Percentiles rank a stretch among this genome's conserved stretches.
Evolutionary conservation across 2,113 vertebrate species (phyloP).

Genomic region (Elanoides forficatus): DNA sequence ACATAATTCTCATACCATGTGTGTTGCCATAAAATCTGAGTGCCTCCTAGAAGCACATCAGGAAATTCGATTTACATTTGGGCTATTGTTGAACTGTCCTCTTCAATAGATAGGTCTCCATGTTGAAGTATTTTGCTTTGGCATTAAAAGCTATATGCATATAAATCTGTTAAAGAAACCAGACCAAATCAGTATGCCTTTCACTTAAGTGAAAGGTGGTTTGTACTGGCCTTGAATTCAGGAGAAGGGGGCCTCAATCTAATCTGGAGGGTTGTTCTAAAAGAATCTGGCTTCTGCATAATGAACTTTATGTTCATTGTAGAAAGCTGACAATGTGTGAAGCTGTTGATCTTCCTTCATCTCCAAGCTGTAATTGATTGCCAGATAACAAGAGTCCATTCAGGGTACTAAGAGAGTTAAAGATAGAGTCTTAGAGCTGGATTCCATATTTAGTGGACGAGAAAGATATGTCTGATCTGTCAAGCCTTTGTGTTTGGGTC

Average conservation of each 20-base stretch:
- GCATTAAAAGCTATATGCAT: neutral
- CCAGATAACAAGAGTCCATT: conserved; percentile 6
- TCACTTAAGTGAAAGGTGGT: neutral
- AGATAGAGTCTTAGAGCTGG: neutral
- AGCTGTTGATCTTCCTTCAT: conserved; percentile 26
- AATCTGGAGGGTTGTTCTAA: neutral
- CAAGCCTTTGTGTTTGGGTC: neutral
- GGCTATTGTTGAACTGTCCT: neutral
- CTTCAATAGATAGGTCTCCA: neutral
- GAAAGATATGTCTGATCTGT: neutral
- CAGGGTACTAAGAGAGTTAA: neutral
- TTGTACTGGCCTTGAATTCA: conserved; percentile 4
- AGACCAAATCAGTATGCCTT: conserved; percentile 5
- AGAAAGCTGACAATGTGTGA: conserved; percentile 3
- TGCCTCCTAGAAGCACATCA: neutral
- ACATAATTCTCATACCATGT: neutral
- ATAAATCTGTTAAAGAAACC: neutral
- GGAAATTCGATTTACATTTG: neutral
- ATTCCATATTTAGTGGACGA: neutral
- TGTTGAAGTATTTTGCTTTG: conserved; percentile 12
- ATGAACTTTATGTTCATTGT: conserved; percentile 5
- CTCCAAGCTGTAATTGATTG: conserved; percentile 5
- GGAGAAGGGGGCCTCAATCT: neutral
- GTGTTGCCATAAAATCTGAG: neutral
- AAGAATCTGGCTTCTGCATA: neutral